phyloP scores from a whole-genome alignment of 2,797 vertebrate species.

The Mormyrus proboscirostris region DNA sequence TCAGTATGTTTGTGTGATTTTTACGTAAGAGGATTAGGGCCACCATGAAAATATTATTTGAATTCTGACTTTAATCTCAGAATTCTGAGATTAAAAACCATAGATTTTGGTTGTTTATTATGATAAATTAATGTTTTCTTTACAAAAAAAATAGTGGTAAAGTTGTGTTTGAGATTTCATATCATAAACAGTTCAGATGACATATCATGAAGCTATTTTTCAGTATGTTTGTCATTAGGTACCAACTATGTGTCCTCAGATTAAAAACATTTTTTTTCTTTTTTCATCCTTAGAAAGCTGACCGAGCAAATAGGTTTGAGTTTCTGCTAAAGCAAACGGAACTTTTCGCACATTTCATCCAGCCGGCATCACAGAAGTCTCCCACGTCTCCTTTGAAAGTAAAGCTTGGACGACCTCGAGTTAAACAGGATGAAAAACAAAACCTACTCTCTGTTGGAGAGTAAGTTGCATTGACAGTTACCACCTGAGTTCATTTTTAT shows the following conservation, averaged over 20 bases:
- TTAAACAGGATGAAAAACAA: conserved; percentile 78
- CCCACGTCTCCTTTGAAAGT: conserved; percentile 75
- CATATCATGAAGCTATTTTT: not conserved
- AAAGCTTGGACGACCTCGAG: conserved; percentile 66
- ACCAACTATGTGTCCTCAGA: not conserved
- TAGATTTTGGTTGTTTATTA: not conserved
- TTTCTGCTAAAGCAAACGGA: conserved; percentile 83
- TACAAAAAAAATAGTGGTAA: not conserved
- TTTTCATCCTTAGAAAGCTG: conserved; percentile 64
- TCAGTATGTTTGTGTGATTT: not conserved
- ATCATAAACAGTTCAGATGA: not conserved
- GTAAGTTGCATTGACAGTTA: conserved; percentile 54
- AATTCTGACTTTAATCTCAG: no score
- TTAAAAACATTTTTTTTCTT: conserved; percentile 4
- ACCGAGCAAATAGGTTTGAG: conserved; percentile 78
- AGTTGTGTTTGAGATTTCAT: not conserved
- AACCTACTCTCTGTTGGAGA: conserved; percentile 74
- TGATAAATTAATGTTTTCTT: not conserved
- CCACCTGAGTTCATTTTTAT: not conserved
- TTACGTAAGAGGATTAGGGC: no score
- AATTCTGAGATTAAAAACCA: no score
- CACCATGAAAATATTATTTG: no score
- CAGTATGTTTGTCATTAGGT: not conserved
- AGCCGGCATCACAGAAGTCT: conserved; percentile 76
- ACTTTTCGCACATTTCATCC: conserved; percentile 81